Evolutionary conservation across 2,113 vertebrate species (phyloP).

Genomic region (Semnornis frantzii): DNA sequence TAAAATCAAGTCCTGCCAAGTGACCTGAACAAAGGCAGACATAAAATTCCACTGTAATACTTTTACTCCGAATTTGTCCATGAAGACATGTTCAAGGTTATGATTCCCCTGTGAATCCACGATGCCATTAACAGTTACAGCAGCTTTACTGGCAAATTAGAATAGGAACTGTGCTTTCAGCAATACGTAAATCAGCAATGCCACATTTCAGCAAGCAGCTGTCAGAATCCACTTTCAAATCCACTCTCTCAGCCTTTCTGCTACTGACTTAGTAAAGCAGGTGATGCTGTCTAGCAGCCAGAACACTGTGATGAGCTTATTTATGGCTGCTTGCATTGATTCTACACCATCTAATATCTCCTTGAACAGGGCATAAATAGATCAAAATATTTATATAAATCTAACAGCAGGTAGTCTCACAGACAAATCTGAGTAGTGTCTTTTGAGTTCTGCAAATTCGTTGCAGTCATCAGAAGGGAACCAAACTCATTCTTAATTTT

Average conservation of each 20-base stretch:
- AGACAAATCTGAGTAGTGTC: background rate
- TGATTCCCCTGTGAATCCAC: background rate
- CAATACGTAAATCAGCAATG: background rate
- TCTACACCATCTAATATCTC: background rate
- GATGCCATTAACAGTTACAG: background rate
- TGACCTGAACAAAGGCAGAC: background rate
- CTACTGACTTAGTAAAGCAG: background rate
- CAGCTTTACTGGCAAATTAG: background rate
- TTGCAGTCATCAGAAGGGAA: background rate
- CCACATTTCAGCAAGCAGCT: background rate
- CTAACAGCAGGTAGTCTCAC: background rate
- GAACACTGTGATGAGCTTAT: background rate
- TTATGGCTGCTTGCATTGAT: background rate
- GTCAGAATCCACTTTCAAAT: background rate
- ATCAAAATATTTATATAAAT: background rate
- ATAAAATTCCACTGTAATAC: background rate
- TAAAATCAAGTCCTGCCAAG: constrained; percentile 5
- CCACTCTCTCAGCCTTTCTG: background rate
- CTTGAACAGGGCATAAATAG: background rate
- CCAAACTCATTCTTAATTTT: background rate
- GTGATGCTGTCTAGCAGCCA: background rate
- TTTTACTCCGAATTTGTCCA: background rate
- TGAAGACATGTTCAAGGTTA: background rate
- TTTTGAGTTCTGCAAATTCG: background rate
- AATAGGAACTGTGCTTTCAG: background rate